Evolutionary conservation across 2,113 vertebrate species (phyloP), one percentile per base, ranked within the genome.

Genomic region (Lampris megalopsis): DNA sequence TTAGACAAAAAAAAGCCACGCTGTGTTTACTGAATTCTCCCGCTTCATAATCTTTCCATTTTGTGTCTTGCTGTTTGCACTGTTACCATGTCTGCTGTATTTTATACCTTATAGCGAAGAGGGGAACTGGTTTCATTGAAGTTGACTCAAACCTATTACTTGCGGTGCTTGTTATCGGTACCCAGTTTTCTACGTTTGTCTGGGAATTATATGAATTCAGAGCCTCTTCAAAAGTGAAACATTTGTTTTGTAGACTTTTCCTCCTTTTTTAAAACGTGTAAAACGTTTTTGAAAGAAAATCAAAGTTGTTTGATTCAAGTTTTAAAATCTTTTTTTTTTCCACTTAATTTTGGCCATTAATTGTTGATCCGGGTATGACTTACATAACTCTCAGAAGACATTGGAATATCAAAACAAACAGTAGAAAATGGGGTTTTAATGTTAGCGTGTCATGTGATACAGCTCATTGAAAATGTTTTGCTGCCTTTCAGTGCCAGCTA

Each of bases 111-210:
- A 52, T 68, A 68, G 3, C 63, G 3, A 42, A 71, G 62, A 60
- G 40, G 77, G 43, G 77, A 65, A 75, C 77, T 10, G 35, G 6
- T 56, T 62, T 58, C 3, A 57, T 3, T 69, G 48, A 70, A 67
- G 58, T 77, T 45, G 67, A 63, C 1, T n/a, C 10, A 38, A 35
- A 24, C 4, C 2, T 59, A 63, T 65, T 65, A 49, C 80, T 77
- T 83, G 70, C 65, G 58, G 13, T 68, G 43, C 45, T 13, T 74
- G 59, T 62, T 71, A 61, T 52, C 41, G n/a, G 8, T 64, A 45
- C 66, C 50, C 59, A 11, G 35, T 10, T 57, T 45, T 45, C 56
- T 40, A 24, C 35, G 38, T 66, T 66, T 67, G 49, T 36, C 52
- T 7, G 7, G 43, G 7, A 45, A 45, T 45, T 40, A 59, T 38